These are phyloP conservation scores for Lichenostomus cassidix DNA, from an alignment of 2,113 vertebrate genomes.

Conservation along the genomic window DNA sequence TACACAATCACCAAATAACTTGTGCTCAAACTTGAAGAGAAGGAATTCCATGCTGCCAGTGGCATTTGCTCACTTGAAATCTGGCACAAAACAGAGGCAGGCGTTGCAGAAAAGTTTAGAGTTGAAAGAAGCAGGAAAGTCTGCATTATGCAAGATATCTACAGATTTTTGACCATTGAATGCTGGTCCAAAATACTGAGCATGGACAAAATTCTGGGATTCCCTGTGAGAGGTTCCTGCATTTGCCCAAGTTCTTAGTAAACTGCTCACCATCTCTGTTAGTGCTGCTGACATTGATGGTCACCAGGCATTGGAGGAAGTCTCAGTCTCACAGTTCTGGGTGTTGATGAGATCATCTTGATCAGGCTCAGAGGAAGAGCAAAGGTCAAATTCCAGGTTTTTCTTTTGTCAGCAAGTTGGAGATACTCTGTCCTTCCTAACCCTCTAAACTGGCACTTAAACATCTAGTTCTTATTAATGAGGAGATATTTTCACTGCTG, in stretches of 20 bases:
- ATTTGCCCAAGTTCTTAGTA: background rate
- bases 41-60: background rate
- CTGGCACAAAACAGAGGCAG: background rate
- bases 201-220: background rate
- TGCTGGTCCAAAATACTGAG: rapidly evolving
- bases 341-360: background rate
- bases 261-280: background rate
- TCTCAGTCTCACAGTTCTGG: background rate
- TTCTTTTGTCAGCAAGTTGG: background rate
- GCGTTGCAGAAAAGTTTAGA: background rate
- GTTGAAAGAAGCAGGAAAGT: background rate
- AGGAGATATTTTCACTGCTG: background rate
- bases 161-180: background rate
- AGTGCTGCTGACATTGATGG: background rate
- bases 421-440: background rate
- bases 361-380: background rate
- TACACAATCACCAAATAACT: background rate
- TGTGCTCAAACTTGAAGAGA: background rate
- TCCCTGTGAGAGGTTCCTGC: background rate
- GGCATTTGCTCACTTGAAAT: background rate
- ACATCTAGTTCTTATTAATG: conserved; percentile 19
- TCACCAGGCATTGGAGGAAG: background rate
- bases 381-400: background rate
- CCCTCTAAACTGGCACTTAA: background rate
- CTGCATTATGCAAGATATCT: background rate